Conservation (phyloP, 2,888 invertebrate genomes). For the Argyresthia albistria region DNA sequence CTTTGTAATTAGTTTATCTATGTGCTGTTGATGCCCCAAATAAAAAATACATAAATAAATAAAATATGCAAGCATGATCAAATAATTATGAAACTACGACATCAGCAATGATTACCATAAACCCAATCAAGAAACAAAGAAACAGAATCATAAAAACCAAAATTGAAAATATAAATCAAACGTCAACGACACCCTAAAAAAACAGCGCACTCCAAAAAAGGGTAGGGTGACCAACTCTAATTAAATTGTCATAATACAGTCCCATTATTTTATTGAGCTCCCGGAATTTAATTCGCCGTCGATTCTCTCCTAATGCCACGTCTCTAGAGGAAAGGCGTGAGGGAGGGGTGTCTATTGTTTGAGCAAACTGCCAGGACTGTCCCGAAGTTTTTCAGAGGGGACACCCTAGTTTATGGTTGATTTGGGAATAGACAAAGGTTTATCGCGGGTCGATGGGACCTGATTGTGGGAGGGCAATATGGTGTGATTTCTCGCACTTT, state of each 20-base stretch:
- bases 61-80: background rate
- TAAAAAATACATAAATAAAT: too few relatives aligned
- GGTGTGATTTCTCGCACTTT: constrained; percentile 26
- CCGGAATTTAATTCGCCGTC: constrained; percentile 45
- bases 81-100: background rate
- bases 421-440: constrained; percentile 25
- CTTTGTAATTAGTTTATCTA: too few relatives aligned
- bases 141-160: constrained; percentile 9
- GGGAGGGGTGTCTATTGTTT: background rate
- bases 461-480: constrained; percentile 22
- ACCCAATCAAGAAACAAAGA: constrained; percentile 7
- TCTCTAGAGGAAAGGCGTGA: constrained; percentile 22
- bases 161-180: constrained; percentile 13
- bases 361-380: constrained; percentile 8
- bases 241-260: constrained; percentile 48
- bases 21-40: too few relatives aligned
- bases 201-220: constrained; percentile 19
- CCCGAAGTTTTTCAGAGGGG: constrained; percentile 6
- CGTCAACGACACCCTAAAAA: constrained; percentile 10
- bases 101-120: background rate
- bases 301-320: constrained; percentile 30
- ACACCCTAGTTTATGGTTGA: constrained; percentile 30
- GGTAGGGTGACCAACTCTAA: constrained; percentile 28
- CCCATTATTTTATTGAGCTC: constrained; percentile 53
- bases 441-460: background rate